Conservation (phyloP, 64 coral and sea anemone species). For the Hydrozoanthus tunicans region DNA sequence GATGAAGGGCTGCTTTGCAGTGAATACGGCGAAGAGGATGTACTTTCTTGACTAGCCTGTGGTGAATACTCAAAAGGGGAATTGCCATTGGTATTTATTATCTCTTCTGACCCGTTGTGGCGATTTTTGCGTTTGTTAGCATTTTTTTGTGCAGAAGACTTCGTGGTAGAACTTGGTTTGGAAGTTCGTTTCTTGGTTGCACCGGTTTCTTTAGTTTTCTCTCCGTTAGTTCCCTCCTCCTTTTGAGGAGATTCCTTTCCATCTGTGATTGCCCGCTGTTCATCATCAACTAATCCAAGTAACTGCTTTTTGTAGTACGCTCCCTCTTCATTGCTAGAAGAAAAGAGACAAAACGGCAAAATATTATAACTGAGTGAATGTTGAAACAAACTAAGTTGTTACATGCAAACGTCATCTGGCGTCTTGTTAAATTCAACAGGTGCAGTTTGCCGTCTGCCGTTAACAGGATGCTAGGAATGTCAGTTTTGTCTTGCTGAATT, state of each 20-base stretch:
- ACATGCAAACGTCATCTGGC: no score
- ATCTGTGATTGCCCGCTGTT: constrained; percentile 39
- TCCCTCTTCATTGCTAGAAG: constrained; percentile 45
- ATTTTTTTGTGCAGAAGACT: neutral
- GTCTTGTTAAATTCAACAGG: no score
- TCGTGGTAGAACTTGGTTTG: constrained; percentile 1
- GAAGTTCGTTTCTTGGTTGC: neutral
- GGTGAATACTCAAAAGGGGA: constrained; percentile 1
- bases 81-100: neutral
- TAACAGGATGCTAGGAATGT: no score
- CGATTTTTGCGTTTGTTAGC: constrained; percentile 30
- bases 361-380: neutral
- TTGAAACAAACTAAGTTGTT: no score
- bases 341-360: neutral
- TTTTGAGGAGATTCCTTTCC: neutral
- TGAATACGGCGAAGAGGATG: neutral
- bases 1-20: neutral
- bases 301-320: constrained; percentile 42
- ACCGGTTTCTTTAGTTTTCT: neutral
- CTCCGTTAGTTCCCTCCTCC: neutral
- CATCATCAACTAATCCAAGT: constrained; percentile 14
- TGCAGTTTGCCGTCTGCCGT: no score
- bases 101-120: neutral
- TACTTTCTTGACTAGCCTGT: neutral
- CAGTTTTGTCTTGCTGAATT: no score